Base-by-base conservation (phyloP, 2,797 vertebrate species). In the Lagocephalus sceleratus region DNA sequence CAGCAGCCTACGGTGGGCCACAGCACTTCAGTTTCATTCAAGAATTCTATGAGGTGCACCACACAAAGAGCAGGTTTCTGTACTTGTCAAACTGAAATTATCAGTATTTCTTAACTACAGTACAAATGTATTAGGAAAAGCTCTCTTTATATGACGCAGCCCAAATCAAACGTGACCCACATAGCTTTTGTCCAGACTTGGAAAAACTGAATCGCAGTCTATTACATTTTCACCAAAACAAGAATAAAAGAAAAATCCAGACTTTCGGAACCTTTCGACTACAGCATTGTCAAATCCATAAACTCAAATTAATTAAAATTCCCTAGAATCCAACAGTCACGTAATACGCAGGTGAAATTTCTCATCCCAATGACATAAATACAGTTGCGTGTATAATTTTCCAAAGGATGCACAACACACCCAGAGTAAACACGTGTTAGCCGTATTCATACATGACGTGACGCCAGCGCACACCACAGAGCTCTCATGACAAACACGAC, bases 371-470 rank as follows among this genome's bases (percentile, higher is more conserved):
- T 19, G 47, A 58, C 56, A 49, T 45, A 29, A 63, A 41, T 42
- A n/a, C n/a, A 68, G 60, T 73, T 62, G 71, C 53, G 68, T 59
- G 60, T 72, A 60, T 56, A 49, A 64, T 78, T 78, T 85, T 80
- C 75, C 77, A 63, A 47, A 66, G 71, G 68, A 71, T 39, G 26
- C 63, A 76, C 47, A 52, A 82, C 86, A 76, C 86, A 76, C 83
- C 88, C 76, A 86, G 69, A 70, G 83, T 64, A 87, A 85, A 88
- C 80, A 87, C 54, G 69, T 73, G 64, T 68, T 62, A 61, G 68
- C 68, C 68, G 54, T 75, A 62, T 73, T 76, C 78, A 75, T 63
- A 77, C 72, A 76, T 54, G 66, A 75, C 72, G 66, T 57, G 75
- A 82, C 76, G 85, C 55, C 43, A 59, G 67, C 59, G 60, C 72